Conservation (phyloP, 2,888 invertebrate genomes). For the Agonopterix arenella region DNA sequence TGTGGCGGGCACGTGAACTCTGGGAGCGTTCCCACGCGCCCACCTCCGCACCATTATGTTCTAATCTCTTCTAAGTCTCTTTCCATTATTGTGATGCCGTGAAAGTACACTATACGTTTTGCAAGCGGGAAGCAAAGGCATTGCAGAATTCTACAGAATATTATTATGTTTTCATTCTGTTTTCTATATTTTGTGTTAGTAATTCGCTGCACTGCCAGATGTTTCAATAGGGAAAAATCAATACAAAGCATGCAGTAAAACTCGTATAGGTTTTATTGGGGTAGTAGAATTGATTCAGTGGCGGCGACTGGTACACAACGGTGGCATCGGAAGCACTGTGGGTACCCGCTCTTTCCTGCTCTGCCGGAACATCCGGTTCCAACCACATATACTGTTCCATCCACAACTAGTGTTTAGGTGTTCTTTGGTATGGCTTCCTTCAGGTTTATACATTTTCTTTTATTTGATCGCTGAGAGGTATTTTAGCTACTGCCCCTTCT, state of each 20-base stretch:
- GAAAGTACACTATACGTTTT: slow-evolving; percentile 66
- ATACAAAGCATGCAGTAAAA: background rate
- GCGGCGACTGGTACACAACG: slow-evolving; percentile 26
- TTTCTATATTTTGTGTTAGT: background rate
- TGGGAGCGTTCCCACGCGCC: slow-evolving; percentile 76
- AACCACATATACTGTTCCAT: background rate
- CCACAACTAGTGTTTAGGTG: no score
- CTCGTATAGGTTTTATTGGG: slow-evolving; percentile 1
- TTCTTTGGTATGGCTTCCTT: no score
- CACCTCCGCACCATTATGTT: slow-evolving; percentile 75
- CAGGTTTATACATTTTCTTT: no score
- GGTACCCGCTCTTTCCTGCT: slow-evolving; percentile 30
- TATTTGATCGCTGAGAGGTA: no score
- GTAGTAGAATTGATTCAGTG: slow-evolving; percentile 20
- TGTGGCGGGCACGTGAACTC: slow-evolving; percentile 67
- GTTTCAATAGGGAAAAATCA: background rate
- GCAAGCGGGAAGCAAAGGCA: slow-evolving; percentile 51
- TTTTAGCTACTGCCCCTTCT: no score
- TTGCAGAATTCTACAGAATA: slow-evolving; percentile 28
- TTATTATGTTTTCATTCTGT: background rate
- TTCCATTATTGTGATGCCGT: slow-evolving; percentile 69
- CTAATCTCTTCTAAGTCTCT: slow-evolving; percentile 69
- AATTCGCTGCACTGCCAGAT: background rate
- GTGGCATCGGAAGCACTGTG: slow-evolving; percentile 4
- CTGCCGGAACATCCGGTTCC: slow-evolving; percentile 34